Conservation (phyloP, 2,888 invertebrate species). For the Drosophila picticornis region DNA sequence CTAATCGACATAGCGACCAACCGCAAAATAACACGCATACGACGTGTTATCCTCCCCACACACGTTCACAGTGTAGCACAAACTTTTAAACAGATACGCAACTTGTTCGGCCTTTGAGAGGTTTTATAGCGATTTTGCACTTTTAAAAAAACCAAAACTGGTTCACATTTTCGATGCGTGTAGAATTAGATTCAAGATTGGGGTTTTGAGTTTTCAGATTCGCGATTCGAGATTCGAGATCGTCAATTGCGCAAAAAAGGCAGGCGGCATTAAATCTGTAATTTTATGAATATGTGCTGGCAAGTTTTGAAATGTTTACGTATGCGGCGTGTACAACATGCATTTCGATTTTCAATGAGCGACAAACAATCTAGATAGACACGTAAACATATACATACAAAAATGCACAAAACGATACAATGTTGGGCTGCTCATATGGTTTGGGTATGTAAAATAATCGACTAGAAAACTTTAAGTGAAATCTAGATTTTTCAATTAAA, state of each 20-base stretch:
- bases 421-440: conserved; percentile 38
- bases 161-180: conserved; percentile 61
- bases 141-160: conserved; percentile 65
- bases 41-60: conserved; percentile 52
- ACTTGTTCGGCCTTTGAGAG: conserved; percentile 71
- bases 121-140: conserved; percentile 60
- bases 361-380: conserved; percentile 71
- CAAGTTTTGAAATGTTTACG: conserved; percentile 77
- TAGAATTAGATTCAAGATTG: conserved; percentile 61
- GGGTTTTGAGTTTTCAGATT: conserved; percentile 18
- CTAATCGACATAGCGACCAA: not conserved
- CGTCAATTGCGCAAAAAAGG: conserved; percentile 60
- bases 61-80: not conserved
- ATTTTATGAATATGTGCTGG: conserved; percentile 70
- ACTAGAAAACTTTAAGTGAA: conserved; percentile 53
- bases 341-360: conserved; percentile 56
- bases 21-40: conserved; percentile 64
- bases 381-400: conserved; percentile 10
- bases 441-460: conserved; percentile 56
- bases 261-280: conserved; percentile 65
- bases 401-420: conserved; percentile 41
- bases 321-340: conserved; percentile 59
- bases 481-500: conserved; percentile 79
- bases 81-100: conserved; percentile 26
- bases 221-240: conserved; percentile 57